phyloP scores from a whole-genome alignment of 2,797 vertebrate genomes.

The Sebastes jordani region DNA sequence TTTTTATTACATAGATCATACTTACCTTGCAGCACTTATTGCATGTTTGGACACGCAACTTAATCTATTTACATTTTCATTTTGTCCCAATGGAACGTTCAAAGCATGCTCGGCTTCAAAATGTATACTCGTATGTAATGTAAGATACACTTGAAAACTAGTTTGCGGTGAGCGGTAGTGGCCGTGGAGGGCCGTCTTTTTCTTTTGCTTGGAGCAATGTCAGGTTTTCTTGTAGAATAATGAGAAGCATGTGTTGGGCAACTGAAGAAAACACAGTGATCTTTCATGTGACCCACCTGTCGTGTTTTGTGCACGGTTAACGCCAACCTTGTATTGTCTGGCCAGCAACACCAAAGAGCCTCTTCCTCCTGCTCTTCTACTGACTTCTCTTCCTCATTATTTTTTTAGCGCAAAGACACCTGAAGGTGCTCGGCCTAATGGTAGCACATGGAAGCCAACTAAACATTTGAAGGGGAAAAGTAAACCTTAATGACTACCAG shows the following conservation, averaged over 20 bases:
- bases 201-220: slow-evolving; percentile 80
- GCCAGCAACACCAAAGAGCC: slow-evolving; percentile 51
- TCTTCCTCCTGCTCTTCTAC: neutral
- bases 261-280: slow-evolving; percentile 82
- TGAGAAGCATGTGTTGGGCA: slow-evolving; percentile 87
- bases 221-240: slow-evolving; percentile 90
- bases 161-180: slow-evolving; percentile 67
- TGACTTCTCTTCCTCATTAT: neutral
- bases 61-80: slow-evolving; percentile 68
- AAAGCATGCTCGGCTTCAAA: slow-evolving; percentile 45
- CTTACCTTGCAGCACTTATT: slow-evolving; percentile 49
- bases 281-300: slow-evolving; percentile 92
- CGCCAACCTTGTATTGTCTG: slow-evolving; percentile 83
- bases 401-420: slow-evolving; percentile 5
- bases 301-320: slow-evolving; percentile 85
- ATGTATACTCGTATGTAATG: slow-evolving; percentile 66
- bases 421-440: neutral
- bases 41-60: slow-evolving; percentile 46
- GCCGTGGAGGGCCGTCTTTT: slow-evolving; percentile 43
- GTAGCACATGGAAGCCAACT: slow-evolving; percentile 26
- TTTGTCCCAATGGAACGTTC: slow-evolving; percentile 53
- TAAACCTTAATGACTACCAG: slow-evolving; percentile 39
- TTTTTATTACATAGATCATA: slow-evolving; percentile 60
- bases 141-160: slow-evolving; percentile 73
- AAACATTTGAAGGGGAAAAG: slow-evolving; percentile 32